phyloP scores from a whole-genome alignment of 1,140 invertebrate species.

The Armadillidium nasatum region DNA sequence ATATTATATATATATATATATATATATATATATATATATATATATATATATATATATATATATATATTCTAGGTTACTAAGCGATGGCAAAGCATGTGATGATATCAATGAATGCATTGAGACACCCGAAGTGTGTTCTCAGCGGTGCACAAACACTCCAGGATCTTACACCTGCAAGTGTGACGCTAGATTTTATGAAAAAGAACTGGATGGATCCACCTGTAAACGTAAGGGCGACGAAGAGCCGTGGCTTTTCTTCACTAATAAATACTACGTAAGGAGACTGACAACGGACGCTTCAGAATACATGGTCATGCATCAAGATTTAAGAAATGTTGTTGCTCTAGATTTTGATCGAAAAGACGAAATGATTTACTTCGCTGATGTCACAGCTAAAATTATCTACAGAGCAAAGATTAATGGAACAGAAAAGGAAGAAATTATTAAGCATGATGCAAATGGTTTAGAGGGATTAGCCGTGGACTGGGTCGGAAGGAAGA shows the following conservation, averaged over 20 bases:
- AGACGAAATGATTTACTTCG: conserved; percentile 83
- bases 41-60: conserved; percentile 43
- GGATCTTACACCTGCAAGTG: conserved; percentile 96
- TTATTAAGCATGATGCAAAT: conserved; percentile 87
- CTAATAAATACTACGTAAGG: conserved; percentile 95
- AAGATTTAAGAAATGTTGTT: conserved; percentile 93
- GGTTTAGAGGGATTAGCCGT: conserved; percentile 93
- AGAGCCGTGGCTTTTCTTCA: conserved; percentile 89
- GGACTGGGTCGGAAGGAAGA: conserved; percentile 94
- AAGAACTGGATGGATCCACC: conserved; percentile 74
- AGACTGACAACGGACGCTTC: conserved; percentile 88
- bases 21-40: conserved; percentile 16
- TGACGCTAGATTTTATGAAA: conserved; percentile 84
- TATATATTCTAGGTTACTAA: conserved; percentile 56
- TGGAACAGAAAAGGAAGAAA: conserved; percentile 64
- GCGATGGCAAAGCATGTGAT: conserved; percentile 78
- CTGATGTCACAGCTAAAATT: conserved; percentile 89
- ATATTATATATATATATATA: not conserved
- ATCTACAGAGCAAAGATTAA: conserved; percentile 62
- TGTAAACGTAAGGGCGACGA: conserved; percentile 81
- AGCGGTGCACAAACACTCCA: conserved; percentile 90
- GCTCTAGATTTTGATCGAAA: conserved; percentile 87
- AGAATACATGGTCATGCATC: conserved; percentile 80
- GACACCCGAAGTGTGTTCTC: conserved; percentile 83
- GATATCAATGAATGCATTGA: conserved; percentile 94